Evolutionary conservation across 1,140 invertebrate genomes (phyloP).

Genomic region (Drosophila rhopaloa): DNA sequence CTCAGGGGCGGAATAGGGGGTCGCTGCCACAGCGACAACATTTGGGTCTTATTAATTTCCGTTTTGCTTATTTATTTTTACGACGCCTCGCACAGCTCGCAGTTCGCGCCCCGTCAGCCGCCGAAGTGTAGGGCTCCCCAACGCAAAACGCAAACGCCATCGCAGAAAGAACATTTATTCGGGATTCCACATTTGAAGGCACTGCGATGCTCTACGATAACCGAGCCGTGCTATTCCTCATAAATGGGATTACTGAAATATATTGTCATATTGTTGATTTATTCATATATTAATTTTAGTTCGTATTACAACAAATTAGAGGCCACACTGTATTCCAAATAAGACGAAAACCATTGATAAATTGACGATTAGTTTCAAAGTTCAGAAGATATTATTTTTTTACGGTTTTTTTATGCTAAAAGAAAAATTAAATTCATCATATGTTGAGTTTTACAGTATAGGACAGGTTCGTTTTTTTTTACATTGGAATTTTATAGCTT

Average conservation of each 20-base stretch:
- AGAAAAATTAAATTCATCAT: too few relatives aligned
- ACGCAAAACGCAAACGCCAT: conserved; percentile 37
- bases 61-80: conserved; percentile 76
- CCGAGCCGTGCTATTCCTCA: neutral
- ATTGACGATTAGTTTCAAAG: too few relatives aligned
- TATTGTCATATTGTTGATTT: neutral
- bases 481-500: too few relatives aligned
- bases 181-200: conserved; percentile 14
- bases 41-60: conserved; percentile 71
- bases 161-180: conserved; percentile 26
- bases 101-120: conserved; percentile 29
- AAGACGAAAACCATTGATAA: too few relatives aligned
- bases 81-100: conserved; percentile 46
- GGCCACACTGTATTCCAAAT: too few relatives aligned
- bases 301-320: too few relatives aligned
- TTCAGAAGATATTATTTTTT: too few relatives aligned
- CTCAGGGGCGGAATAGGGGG: conserved; percentile 30
- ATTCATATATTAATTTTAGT: too few relatives aligned
- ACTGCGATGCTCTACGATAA: conserved; percentile 16
- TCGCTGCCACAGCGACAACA: conserved; percentile 25
- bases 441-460: too few relatives aligned
- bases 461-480: too few relatives aligned
- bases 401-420: too few relatives aligned
- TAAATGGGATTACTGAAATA: neutral
- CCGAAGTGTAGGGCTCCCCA: conserved; percentile 19